These are phyloP conservation scores for Dyspetes luteomarginatus DNA, from an alignment of 2,888 invertebrate species.

Conservation along the genomic window DNA sequence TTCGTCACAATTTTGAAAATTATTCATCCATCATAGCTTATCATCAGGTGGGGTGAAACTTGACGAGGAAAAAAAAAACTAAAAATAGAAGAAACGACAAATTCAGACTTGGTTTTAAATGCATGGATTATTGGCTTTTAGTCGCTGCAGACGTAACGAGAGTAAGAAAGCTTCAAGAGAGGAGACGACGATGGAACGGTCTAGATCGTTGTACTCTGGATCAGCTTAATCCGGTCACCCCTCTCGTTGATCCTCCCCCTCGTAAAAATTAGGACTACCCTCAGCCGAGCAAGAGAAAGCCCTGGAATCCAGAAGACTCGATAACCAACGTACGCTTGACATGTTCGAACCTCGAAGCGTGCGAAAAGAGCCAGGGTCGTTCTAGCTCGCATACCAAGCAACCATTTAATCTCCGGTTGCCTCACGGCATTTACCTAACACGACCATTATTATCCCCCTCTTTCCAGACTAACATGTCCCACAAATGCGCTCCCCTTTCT, in stretches of 20 bases:
- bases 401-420: slow-evolving; percentile 64
- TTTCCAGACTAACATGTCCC: background rate
- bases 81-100: no score
- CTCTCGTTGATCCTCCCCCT: slow-evolving; percentile 46
- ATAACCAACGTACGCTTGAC: slow-evolving; percentile 46
- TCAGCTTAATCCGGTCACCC: slow-evolving; percentile 42
- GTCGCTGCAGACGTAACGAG: background rate
- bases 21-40: background rate
- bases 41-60: no score
- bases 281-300: slow-evolving; percentile 1
- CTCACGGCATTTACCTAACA: slow-evolving; percentile 18
- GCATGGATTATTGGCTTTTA: background rate
- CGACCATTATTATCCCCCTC: slow-evolving; percentile 7
- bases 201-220: slow-evolving; percentile 49
- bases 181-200: background rate
- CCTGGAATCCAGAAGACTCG: slow-evolving; percentile 28
- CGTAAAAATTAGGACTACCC: slow-evolving; percentile 32
- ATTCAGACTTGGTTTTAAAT: no score
- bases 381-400: slow-evolving; percentile 61
- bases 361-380: slow-evolving; percentile 45
- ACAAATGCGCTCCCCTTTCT: no score
- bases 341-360: slow-evolving; percentile 35
- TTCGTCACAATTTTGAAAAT: background rate
- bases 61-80: no score
- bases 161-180: background rate